Base-by-base conservation (phyloP, 2,888 invertebrate species). In the Hirtodrosophila histrioides region DNA sequence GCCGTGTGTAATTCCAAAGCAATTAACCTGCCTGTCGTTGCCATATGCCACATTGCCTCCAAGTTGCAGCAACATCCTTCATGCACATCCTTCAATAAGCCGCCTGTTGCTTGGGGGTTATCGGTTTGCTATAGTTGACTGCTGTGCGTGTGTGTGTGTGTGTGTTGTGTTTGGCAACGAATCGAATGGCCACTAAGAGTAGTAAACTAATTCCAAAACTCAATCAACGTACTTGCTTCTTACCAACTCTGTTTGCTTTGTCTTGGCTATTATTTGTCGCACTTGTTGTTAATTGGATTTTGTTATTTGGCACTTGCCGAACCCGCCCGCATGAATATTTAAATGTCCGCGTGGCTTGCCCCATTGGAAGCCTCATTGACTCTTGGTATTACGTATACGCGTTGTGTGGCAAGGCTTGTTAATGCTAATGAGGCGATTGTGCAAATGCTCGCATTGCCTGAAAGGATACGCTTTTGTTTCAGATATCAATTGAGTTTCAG, bases 1-100 rank as follows among this genome's bases (percentile, higher is more conserved):
- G 60, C 55, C 64, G 66, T 72, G 68, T 78, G 86, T 77, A 82
- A 84, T 87, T 84, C 72, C 75, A 84, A 85, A 82, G 86, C 88
- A 84, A 84, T 84, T 84, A 87, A 75, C 75, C 77, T 69, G 61
- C 70, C 65, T 61, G 65, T 67, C 54, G 63, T 57, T 48, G 10
- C 24, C 56, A 49, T 40, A 56, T 54, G 60, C 46, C 53, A 54
- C 12, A 29, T 60, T 36, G 45, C 51, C 69, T 58, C 57, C 69
- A 66, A 67, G 66, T 50, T 58, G 65, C 58, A 60, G 68, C 75
- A 60, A 56, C 83, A 86, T 75, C 77, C 80, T 75, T 65, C 65
- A 37, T 51, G 48, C 65, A 63, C 43, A 53, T 48, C 31, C 63
- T 35, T 23, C 39, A 39, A 8, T 11, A 60, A 10, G 41, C 17